Percentiles rank a stretch among this genome's conserved stretches.
These are phyloP conservation scores for Pipistrellus pipistrellus DNA, from an alignment of 2,797 vertebrate species.

Conservation along the genomic window DNA sequence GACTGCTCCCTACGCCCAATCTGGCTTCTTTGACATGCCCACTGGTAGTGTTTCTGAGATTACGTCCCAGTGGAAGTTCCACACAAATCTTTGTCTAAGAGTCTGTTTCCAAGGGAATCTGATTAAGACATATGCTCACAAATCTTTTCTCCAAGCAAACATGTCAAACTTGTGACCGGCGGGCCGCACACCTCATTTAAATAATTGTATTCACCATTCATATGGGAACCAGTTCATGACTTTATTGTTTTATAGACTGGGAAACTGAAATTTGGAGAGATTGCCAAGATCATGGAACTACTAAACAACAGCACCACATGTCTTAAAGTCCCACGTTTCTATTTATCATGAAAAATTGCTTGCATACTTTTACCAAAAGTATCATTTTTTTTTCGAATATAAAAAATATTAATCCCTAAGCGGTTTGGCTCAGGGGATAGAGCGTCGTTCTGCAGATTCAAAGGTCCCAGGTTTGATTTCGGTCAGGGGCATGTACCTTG, in stretches of 20 bases:
- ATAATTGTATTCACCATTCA: not conserved
- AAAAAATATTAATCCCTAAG: not conserved
- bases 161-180: too few relatives aligned
- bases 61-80: not conserved
- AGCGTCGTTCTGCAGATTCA: too few relatives aligned
- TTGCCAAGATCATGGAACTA: not conserved
- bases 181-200: too few relatives aligned
- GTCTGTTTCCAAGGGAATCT: constrained; percentile 4
- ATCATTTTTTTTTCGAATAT: not conserved
- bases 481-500: too few relatives aligned
- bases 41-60: not conserved
- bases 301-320: not conserved
- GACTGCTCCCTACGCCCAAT: not conserved
- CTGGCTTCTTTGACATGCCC: not conserved
- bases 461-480: too few relatives aligned
- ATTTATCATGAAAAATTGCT: not conserved
- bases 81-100: not conserved
- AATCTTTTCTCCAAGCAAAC: not conserved
- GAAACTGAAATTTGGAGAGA: constrained; percentile 20
- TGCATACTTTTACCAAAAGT: constrained; percentile 7
- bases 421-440: too few relatives aligned
- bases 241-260: constrained; percentile 45
- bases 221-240: not conserved
- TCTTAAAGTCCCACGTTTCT: constrained; percentile 32
- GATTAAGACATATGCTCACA: not conserved